Conservation (phyloP, 1,140 invertebrate species). For the Matsumurasca onukii region DNA sequence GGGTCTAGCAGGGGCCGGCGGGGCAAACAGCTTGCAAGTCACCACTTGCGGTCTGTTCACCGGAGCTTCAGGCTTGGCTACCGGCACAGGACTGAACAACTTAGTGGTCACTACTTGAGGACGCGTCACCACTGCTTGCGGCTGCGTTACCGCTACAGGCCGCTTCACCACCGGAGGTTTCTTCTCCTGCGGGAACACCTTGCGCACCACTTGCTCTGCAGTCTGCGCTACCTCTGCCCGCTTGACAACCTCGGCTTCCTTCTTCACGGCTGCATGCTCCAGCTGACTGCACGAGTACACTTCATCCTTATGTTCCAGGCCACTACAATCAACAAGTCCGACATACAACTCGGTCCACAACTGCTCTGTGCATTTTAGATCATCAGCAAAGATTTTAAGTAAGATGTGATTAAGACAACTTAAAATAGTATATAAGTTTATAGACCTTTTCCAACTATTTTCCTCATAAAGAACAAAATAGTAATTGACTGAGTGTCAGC, state of each 20-base stretch:
- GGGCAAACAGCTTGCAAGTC: conserved; percentile 50
- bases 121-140: conserved; percentile 10
- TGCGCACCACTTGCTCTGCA: conserved; percentile 42
- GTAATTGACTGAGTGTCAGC: no score
- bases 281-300: conserved; percentile 78
- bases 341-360: conserved; percentile 12
- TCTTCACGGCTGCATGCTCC: conserved; percentile 34
- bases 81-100: background rate
- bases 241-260: conserved; percentile 9
- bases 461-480: no score
- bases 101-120: conserved; percentile 9
- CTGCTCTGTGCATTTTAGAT: no score
- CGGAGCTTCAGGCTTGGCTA: background rate
- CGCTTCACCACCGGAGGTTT: conserved; percentile 24
- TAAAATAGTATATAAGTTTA: no score
- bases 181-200: conserved; percentile 1
- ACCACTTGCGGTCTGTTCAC: conserved; percentile 41
- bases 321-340: conserved; percentile 63
- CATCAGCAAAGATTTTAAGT: no score
- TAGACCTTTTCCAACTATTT: no score
- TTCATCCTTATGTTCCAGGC: conserved; percentile 81
- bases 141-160: no score
- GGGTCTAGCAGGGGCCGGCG: conserved; percentile 37
- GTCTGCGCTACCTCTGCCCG: background rate
- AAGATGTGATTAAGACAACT: no score